Base-by-base conservation (phyloP, 2,888 invertebrate species). In the Caenorhabditis afra region DNA sequence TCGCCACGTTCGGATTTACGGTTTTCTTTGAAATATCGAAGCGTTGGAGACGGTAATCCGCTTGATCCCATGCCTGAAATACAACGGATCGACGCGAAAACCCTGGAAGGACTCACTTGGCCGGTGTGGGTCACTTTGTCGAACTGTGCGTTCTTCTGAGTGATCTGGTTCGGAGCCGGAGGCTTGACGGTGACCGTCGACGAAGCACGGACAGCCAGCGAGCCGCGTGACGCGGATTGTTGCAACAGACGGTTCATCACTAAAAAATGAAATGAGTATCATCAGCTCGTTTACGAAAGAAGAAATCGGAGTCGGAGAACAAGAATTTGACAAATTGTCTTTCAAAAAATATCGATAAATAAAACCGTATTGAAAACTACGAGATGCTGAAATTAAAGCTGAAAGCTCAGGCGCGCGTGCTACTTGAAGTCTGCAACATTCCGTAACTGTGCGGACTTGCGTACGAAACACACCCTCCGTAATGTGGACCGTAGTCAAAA, bases 1-100 rank as follows among this genome's bases (percentile, higher is more conserved):
- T 94, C 47, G 97, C 96, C 94, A 95, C 81, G 79, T 90, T 90
- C 39, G 88, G 90, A 71, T 90, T 90, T 35, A 90, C 90, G 70
- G 81, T 82, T 67, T 89, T 89, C 18, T 79, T 62, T 11, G 88
- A 77, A 20, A 68, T 79, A 23, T 86, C 86, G 77, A 90, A 90
- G 16, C 90, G 82, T 44, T 87, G 87, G 39, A 88, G 86, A n/a
- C 90, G 84, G 52, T 86, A 88, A 58, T 90, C 90, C 8, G 88
- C 85, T 49, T 85, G 70, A 64, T 90, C 90, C 90, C 90, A 90
- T 1, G 88, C 88, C 90, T 90, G 39, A 53, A 86, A 75, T 22
- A 12, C 16, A 45, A 22, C 53, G 29, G 5, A n/a, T 3, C 35
- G 45, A n/a, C 5, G 1, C 10, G 10, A 45, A 45, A 57, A 23